Percentiles rank a stretch among this genome's conserved stretches.
These are phyloP conservation scores for Agrotis ipsilon DNA, from an alignment of 2,888 invertebrate species.

Conservation along the genomic window DNA sequence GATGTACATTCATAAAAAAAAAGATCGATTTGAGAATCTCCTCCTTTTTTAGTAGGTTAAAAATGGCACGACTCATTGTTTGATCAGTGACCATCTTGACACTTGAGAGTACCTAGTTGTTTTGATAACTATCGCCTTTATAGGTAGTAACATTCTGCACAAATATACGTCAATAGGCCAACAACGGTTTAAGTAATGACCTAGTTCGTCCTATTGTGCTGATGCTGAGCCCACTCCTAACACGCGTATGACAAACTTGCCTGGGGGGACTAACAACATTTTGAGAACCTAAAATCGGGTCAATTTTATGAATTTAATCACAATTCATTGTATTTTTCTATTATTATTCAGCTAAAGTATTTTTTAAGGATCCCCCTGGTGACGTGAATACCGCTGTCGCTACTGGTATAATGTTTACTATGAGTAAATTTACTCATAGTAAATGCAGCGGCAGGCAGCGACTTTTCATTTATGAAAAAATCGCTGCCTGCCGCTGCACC, in stretches of 20 bases:
- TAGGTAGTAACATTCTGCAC: conserved; percentile 10
- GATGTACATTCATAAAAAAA: too few relatives aligned
- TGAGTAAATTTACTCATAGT: too few relatives aligned
- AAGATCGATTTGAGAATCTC: too few relatives aligned
- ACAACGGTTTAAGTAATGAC: conserved; percentile 43
- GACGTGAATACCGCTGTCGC: conserved; percentile 21
- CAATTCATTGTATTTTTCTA: too few relatives aligned
- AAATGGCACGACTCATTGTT: neutral
- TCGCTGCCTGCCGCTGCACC: neutral
- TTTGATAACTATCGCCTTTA: conserved; percentile 13
- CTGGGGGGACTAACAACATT: conserved; percentile 20
- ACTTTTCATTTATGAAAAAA: too few relatives aligned
- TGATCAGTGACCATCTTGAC: neutral
- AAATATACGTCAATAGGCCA: conserved; percentile 38
- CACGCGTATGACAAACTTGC: neutral
- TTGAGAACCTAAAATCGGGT: too few relatives aligned
- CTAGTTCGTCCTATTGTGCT: conserved; percentile 49
- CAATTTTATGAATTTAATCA: too few relatives aligned
- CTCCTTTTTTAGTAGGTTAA: neutral
- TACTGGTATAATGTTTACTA: conserved; percentile 20
- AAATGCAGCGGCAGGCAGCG: too few relatives aligned
- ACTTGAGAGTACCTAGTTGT: neutral
- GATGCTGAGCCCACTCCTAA: conserved; percentile 38
- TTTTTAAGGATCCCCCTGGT: neutral
- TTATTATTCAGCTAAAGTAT: too few relatives aligned